Percentiles rank a stretch among this genome's conserved stretches.
phyloP scores from a whole-genome alignment of 37 sponge, comb jelly and placozoan genomes.

The Aphrocallistes beatrix region DNA sequence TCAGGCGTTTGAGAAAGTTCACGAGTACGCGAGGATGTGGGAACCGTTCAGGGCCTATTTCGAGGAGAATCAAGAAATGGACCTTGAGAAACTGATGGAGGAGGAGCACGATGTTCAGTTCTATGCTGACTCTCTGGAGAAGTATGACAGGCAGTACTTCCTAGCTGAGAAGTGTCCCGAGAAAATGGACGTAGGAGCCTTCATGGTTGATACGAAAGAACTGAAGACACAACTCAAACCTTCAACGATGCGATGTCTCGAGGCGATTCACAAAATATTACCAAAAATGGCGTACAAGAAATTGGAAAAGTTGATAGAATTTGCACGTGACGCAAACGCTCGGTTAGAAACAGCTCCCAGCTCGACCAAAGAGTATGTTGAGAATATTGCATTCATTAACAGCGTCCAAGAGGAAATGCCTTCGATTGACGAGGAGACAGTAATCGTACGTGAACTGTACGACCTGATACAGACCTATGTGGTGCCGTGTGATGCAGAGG shows the following conservation, averaged over 20 bases:
- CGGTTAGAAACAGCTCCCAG: constrained; percentile 69
- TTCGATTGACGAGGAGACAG: constrained; percentile 57
- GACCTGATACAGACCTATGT: constrained; percentile 76
- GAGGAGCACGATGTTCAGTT: constrained; percentile 86
- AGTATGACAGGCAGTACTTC: constrained; percentile 67
- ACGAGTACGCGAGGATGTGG: constrained; percentile 77
- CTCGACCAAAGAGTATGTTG: constrained; percentile 80
- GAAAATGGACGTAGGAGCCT: constrained; percentile 63
- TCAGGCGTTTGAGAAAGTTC: constrained; percentile 55
- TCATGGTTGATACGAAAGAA: constrained; percentile 60
- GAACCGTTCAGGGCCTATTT: constrained; percentile 78
- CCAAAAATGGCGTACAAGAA: constrained; percentile 67
- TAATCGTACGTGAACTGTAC: constrained; percentile 67
- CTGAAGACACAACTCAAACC: constrained; percentile 73
- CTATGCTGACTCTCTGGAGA: constrained; percentile 57
- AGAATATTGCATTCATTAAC: constrained; percentile 64
- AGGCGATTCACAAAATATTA: constrained; percentile 61
- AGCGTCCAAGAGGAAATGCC: constrained; percentile 58
- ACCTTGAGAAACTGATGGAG: constrained; percentile 43
- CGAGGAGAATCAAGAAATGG: constrained; percentile 58
- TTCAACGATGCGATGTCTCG: constrained; percentile 77
- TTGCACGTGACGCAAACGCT: constrained; percentile 75
- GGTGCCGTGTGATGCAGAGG: constrained; percentile 86
- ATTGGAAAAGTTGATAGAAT: constrained; percentile 53
- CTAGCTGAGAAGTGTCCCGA: constrained; percentile 52